Evolutionary conservation across 2,113 vertebrate species (phyloP).

Genomic region (Stegostoma tigrinum): DNA sequence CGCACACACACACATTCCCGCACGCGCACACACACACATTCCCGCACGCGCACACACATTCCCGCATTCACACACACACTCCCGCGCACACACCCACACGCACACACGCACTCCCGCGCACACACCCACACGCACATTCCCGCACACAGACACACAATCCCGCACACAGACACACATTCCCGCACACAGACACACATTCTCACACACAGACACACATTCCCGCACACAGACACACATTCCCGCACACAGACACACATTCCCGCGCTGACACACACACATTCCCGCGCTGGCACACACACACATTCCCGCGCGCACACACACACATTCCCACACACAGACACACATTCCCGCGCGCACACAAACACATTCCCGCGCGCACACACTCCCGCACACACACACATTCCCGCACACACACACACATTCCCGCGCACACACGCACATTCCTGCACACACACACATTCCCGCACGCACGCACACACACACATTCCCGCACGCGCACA

Average conservation of each 20-base stretch:
- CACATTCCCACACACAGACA: not conserved
- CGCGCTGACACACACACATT: not conserved
- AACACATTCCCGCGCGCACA: not conserved
- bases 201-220: not conserved
- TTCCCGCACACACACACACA: not conserved
- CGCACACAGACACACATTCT: not conserved
- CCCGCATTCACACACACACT: not conserved
- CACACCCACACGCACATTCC: not conserved
- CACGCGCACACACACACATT: too few species aligned
- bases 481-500: not conserved
- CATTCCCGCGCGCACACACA: not conserved
- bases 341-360: not conserved
- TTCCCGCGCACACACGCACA: not conserved
- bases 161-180: not conserved
- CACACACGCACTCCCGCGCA: not conserved
- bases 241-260: not conserved
- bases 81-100: not conserved
- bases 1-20: too few species aligned
- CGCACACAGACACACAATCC: not conserved
- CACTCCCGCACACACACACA: not conserved
- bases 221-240: not conserved
- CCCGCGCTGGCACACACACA: not conserved
- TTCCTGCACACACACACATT: not conserved
- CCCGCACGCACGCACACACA: not conserved
- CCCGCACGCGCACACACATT: not conserved